A percentile compares a stretch with the other conserved stretches of the same genome.
Evolutionary conservation across 2,888 invertebrate species (phyloP).

Genomic region (Disparrhopalites patrizii): DNA sequence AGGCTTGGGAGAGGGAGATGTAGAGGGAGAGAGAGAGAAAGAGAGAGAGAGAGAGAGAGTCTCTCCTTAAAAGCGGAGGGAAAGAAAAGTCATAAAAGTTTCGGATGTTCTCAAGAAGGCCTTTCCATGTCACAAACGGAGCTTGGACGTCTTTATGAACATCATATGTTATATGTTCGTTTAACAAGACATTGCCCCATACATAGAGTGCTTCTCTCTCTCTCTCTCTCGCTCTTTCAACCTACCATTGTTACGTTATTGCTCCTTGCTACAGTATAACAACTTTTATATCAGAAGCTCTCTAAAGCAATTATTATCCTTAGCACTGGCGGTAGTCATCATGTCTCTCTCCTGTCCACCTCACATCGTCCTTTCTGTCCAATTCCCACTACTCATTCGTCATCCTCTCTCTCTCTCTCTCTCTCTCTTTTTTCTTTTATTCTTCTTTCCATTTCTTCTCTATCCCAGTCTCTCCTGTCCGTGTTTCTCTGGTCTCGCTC

Average conservation of each 20-base stretch:
- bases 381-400: constrained; percentile 1
- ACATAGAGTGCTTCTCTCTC: constrained; percentile 34
- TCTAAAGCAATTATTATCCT: constrained; percentile 43
- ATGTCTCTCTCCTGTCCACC: constrained; percentile 12
- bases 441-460: no score
- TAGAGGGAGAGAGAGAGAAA: not conserved
- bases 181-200: constrained; percentile 22
- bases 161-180: constrained; percentile 48
- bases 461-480: no score
- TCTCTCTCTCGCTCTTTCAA: constrained; percentile 7
- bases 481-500: no score
- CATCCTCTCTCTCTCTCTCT: constrained; percentile 5
- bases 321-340: constrained; percentile 17
- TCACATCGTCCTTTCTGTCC: constrained; percentile 17
- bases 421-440: no score
- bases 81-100: constrained; percentile 47
- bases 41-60: no score
- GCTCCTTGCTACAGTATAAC: constrained; percentile 41
- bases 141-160: constrained; percentile 49
- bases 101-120: constrained; percentile 46
- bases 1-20: not conserved
- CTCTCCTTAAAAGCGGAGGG: constrained; percentile 22
- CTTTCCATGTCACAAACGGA: constrained; percentile 47
- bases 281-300: constrained; percentile 46
- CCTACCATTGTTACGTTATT: constrained; percentile 42